phyloP scores from a whole-genome alignment of 2,113 vertebrate genomes.

The Nycticryphes semicollaris region DNA sequence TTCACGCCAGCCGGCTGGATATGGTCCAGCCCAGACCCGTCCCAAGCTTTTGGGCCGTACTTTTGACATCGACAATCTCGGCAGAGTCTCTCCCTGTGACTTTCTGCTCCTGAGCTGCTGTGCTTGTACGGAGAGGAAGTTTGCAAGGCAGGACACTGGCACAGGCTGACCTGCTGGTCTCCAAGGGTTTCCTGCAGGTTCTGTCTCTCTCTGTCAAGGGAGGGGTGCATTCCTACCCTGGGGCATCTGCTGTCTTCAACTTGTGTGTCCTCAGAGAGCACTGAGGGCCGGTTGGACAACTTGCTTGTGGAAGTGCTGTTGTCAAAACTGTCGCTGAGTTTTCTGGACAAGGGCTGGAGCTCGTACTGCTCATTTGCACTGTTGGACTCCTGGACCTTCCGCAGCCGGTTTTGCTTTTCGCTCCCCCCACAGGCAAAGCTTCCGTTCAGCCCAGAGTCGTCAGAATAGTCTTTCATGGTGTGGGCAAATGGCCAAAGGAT shows the following conservation, averaged over 20 bases:
- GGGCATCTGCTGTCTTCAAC: conserved; percentile 81
- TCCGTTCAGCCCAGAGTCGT: conserved; percentile 72
- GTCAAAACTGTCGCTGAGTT: conserved; percentile 95
- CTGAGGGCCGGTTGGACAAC: conserved; percentile 92
- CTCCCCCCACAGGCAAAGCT: conserved; percentile 76
- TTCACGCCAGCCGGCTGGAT: background rate
- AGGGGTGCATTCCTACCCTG: conserved; percentile 13
- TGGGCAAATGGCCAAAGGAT: conserved; percentile 86
- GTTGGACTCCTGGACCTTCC: conserved; percentile 76
- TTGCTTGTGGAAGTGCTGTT: conserved; percentile 98
- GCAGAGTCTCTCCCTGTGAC: conserved; percentile 46
- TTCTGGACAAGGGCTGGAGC: conserved; percentile 90
- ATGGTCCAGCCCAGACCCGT: conserved; percentile 28
- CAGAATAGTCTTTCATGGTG: conserved; percentile 71
- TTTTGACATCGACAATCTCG: conserved; percentile 48
- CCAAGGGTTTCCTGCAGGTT: conserved; percentile 59
- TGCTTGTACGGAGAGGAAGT: conserved; percentile 95
- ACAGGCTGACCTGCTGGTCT: conserved; percentile 69
- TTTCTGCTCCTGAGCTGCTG: conserved; percentile 61
- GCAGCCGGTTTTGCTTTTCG: conserved; percentile 75
- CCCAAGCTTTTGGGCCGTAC: conserved; percentile 50
- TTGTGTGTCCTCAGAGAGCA: conserved; percentile 92
- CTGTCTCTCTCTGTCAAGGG: conserved; percentile 50
- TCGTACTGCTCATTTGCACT: conserved; percentile 89
- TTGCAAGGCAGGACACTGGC: conserved; percentile 85